Evolutionary conservation across 1,140 invertebrate genomes (phyloP), one percentile per base, ranked within the genome.

Genomic region (Aricia agestis): DNA sequence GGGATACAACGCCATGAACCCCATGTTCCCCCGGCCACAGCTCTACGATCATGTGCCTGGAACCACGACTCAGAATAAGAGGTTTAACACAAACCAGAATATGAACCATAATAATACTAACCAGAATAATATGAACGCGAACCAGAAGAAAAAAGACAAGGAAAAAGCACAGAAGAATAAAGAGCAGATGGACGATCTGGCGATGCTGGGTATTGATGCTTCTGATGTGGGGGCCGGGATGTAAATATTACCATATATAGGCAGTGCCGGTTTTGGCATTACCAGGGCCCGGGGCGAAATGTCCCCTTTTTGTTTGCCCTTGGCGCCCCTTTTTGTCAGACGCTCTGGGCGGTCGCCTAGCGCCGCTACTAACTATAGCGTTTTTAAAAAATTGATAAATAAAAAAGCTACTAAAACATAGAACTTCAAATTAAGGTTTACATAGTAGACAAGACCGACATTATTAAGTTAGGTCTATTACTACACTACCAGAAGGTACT

Each of bases 171-270:
- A 76, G 65, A 79, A 69, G 69, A 86, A 84, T 67, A 86, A 93
- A 76, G 93, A 93, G 67, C 93, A 94, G 65, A 79, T 94, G 71
- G 94, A 95, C 59, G 94, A 95, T 74, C 82, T 95, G 68, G 95
- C 94, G 3, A 93, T 95, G 93, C 86, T 95, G 41, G 95, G 95
- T 3, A 95, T 95, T 42, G 94, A 95, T 79, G 94, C 93, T 1
- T 93, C 93, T 66, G 95, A 95, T 82, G 93, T 95, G 78, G 94
- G 94, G 10, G 94, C 94, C 7, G 76, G 75, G 7, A 79, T 80
- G 45, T 82, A 73, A 69, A n/a, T 32, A 6, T 32, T 32, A n/a
- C n/a, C n/a, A n/a, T n/a, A n/a, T 25, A 25, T 25, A 25, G 25
- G 25, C 25, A 25, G 25, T 25, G 25, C 25, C 25, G 25, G 25